Conservation (phyloP, 2,797 vertebrate species). For the Lateolabrax maculatus region DNA sequence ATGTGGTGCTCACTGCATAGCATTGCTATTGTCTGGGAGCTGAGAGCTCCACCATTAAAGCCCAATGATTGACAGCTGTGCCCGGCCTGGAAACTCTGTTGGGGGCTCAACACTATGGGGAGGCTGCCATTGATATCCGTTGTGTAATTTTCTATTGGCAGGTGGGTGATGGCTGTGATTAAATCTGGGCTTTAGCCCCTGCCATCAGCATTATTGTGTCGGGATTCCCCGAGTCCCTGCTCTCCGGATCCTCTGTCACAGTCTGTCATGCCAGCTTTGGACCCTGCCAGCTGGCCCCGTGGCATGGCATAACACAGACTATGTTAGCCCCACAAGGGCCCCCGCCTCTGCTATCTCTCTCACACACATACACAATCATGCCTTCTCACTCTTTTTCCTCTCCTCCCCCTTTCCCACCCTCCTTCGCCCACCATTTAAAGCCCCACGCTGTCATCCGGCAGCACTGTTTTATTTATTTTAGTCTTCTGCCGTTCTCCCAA, state of each 20-base stretch:
- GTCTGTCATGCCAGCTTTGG: slow-evolving; percentile 86
- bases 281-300: slow-evolving; percentile 83
- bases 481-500: slow-evolving; percentile 51
- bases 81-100: slow-evolving; percentile 66
- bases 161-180: slow-evolving; percentile 87
- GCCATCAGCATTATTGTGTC: slow-evolving; percentile 87
- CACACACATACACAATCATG: slow-evolving; percentile 34
- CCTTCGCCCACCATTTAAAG: slow-evolving; percentile 55
- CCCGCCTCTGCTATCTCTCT: slow-evolving; percentile 37
- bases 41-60: slow-evolving; percentile 49
- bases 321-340: slow-evolving; percentile 62
- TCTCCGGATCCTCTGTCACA: slow-evolving; percentile 86
- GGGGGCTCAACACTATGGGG: slow-evolving; percentile 72
- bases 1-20: slow-evolving; percentile 10
- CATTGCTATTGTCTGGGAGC: slow-evolving; percentile 20
- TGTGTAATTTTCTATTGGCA: slow-evolving; percentile 87
- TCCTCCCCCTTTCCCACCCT: slow-evolving; percentile 33
- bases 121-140: slow-evolving; percentile 79
- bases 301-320: slow-evolving; percentile 77
- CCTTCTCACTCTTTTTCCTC: slow-evolving; percentile 41
- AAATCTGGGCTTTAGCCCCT: slow-evolving; percentile 85
- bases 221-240: slow-evolving; percentile 86
- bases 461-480: slow-evolving; percentile 71
- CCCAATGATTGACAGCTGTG: slow-evolving; percentile 74
- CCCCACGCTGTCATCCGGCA: slow-evolving; percentile 57